A percentile compares a stretch with the other conserved stretches of the same genome.
Conservation (phyloP, 2,797 vertebrate genomes). For the Malurus splendens region DNA sequence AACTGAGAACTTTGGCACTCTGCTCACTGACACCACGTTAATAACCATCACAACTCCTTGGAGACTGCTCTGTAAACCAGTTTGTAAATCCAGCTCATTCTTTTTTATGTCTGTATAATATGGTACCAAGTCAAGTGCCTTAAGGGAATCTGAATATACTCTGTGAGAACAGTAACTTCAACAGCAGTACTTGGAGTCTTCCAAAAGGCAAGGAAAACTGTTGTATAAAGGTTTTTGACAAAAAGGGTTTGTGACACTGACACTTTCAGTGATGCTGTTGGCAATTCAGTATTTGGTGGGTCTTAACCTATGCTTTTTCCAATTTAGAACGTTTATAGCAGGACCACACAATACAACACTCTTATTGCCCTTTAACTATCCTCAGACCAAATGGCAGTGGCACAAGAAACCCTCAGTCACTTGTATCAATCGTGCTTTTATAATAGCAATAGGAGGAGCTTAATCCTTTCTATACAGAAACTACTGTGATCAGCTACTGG, state of each 20-base stretch:
- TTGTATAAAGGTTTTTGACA: neutral
- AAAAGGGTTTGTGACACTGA: neutral
- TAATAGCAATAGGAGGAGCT: neutral
- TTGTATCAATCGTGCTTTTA: neutral
- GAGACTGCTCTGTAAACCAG: neutral
- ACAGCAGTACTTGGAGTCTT: neutral
- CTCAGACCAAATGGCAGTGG: neutral
- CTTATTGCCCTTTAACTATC: neutral
- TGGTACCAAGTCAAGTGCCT: neutral
- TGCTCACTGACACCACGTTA: accelerated
- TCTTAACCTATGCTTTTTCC: neutral
- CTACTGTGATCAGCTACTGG: neutral
- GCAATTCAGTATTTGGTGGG: neutral
- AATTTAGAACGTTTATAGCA: neutral
- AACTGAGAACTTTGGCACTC: neutral
- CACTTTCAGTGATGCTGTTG: neutral
- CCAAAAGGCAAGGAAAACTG: neutral
- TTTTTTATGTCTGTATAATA: neutral
- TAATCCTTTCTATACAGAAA: neutral
- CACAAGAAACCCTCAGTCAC: neutral
- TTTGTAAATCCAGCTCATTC: neutral
- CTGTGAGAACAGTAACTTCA: neutral
- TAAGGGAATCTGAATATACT: neutral
- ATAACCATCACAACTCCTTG: neutral
- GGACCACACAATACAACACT: neutral